phyloP scores from a whole-genome alignment of 64 coral and sea anemone species.

The Pocillopora damicornis region DNA sequence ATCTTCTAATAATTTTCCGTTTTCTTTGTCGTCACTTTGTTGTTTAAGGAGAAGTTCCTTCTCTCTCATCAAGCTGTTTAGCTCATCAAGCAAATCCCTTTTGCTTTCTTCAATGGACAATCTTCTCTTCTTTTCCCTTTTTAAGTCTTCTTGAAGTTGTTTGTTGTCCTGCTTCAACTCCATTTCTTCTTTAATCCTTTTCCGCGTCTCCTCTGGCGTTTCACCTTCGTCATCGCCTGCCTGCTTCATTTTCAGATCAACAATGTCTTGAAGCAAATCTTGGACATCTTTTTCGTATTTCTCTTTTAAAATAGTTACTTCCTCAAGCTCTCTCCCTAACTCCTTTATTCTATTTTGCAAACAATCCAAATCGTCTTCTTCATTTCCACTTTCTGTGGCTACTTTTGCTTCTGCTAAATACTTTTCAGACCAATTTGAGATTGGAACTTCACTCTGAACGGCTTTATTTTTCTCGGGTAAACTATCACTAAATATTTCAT shows the following conservation, averaged over 20 bases:
- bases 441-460: not conserved
- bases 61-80: conserved; percentile 32
- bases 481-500: not conserved
- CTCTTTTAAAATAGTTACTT: conserved; percentile 56
- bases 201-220: conserved; percentile 17
- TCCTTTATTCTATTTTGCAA: not conserved
- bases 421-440: not conserved
- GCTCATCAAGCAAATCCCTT: conserved; percentile 29
- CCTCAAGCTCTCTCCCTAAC: conserved; percentile 35
- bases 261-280: conserved; percentile 73
- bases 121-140: conserved; percentile 21
- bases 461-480: not conserved
- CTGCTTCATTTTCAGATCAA: conserved; percentile 68
- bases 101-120: conserved; percentile 27
- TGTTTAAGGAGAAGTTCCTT: conserved; percentile 21
- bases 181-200: conserved; percentile 33
- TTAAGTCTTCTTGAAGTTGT: conserved; percentile 36
- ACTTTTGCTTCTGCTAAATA: not conserved
- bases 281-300: conserved; percentile 71
- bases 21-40: not conserved
- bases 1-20: conserved; percentile 1
- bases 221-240: conserved; percentile 13
- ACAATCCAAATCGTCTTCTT: not conserved
- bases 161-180: conserved; percentile 38
- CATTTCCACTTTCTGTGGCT: not conserved